A percentile compares a stretch with the other conserved stretches of the same genome.
Conservation (phyloP, 2,113 vertebrate genomes). For the Rafetus swinhoei region DNA sequence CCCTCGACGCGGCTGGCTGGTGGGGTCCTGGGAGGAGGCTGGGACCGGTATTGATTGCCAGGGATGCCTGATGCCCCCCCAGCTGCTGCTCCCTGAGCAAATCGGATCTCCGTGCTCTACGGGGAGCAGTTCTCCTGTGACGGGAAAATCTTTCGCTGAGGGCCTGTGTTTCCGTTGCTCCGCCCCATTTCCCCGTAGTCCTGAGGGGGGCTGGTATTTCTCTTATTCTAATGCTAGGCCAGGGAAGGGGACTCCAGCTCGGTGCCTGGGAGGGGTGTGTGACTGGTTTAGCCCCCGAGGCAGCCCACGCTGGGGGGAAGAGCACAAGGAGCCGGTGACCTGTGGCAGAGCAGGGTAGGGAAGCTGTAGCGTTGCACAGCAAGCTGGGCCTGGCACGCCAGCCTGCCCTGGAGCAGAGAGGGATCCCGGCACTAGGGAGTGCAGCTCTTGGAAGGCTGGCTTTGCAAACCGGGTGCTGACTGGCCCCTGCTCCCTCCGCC, state of each 20-base stretch:
- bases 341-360: neutral
- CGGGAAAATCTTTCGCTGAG: no score
- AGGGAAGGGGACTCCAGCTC: neutral
- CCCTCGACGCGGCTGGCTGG: accelerated
- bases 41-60: neutral
- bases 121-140: neutral
- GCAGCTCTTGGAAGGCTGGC: neutral
- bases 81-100: no score
- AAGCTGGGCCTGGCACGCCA: neutral
- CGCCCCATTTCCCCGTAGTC: neutral
- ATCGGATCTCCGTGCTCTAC: no score
- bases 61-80: no score
- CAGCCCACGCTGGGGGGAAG: neutral
- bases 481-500: neutral
- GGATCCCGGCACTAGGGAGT: neutral
- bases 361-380: neutral
- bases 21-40: neutral
- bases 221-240: neutral
- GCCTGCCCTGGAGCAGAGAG: neutral
- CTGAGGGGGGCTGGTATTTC: neutral
- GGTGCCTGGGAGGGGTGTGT: neutral
- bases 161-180: no score
- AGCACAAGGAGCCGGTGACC: neutral
- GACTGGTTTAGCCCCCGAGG: neutral
- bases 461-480: neutral